Base-by-base conservation (phyloP, 37 sponge, comb jelly and placozoan species). In the Oopsacas minuta region DNA sequence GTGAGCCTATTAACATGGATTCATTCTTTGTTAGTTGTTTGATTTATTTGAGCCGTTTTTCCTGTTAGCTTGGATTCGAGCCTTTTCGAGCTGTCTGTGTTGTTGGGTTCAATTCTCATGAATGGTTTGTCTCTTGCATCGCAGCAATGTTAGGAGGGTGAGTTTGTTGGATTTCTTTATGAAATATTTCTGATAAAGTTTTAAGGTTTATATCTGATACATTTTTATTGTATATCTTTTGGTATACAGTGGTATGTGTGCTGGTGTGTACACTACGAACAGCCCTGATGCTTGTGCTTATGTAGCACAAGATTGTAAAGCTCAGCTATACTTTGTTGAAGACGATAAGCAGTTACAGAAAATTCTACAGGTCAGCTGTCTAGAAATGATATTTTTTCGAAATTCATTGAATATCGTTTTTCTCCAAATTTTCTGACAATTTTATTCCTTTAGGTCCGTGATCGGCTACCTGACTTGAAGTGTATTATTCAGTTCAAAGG, bases 401-500 rank as follows among this genome's bases (percentile, higher is more conserved):
- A 17, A 42, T 42, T 42, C 49, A 42, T 8, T 42, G 17, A 46
- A 46, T 46, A 46, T 17, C 17, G 17, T 46, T 46, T 46, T 46
- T 46, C 12, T 46, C 17, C 51, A 17, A 46, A 46, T 12, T 46
- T 46, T 12, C 36, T 36, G 20, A 15, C 23, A 20, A 7, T 37
- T 82, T 7, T 82, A 38, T 0, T n/a, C n/a, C n/a, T n/a, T 52
- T 81, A 95, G 96, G 37, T 95, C 10, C 86, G 90, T 49, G 92
- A 93, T 37, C 81, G 52, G 32, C 92, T 92, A 20, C 96, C 96
- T 75, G 83, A 93, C 42, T 69, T 96, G 82, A 93, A 93, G 87
- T 94, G 92, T 37, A 90, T 96, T 52, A 91, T 96, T 0, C 97
- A 94, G 52, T 96, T 94, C 89, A 93, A 87, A 52, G 97, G 97